Conservation (phyloP, 1,140 invertebrate genomes). For the Drosophila bipectinata region DNA sequence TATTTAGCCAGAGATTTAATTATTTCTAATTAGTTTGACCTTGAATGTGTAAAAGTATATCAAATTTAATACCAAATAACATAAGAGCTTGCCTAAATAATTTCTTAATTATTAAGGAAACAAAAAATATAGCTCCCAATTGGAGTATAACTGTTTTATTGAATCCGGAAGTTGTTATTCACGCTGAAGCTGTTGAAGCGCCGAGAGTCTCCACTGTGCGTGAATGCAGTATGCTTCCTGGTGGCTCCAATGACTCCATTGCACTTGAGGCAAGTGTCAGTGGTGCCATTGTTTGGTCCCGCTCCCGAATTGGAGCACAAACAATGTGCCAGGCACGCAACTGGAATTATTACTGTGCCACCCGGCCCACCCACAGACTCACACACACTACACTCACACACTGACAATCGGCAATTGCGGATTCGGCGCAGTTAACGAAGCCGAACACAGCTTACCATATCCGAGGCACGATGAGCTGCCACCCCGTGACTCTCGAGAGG, state of each 20-base stretch:
- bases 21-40: background rate
- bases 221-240: slow-evolving; percentile 53
- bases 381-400: slow-evolving; percentile 6
- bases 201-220: slow-evolving; percentile 47
- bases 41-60: background rate
- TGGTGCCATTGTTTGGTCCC: slow-evolving; percentile 55
- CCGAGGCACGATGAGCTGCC: slow-evolving; percentile 21
- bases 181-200: slow-evolving; percentile 37
- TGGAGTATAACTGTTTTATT: slow-evolving; percentile 17
- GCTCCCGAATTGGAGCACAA: slow-evolving; percentile 63
- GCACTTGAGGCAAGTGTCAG: slow-evolving; percentile 64
- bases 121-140: background rate
- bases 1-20: background rate
- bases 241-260: slow-evolving; percentile 41
- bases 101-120: background rate
- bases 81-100: background rate
- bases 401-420: slow-evolving; percentile 28
- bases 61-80: background rate
- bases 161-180: slow-evolving; percentile 72
- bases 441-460: slow-evolving; percentile 35
- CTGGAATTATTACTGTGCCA: slow-evolving; percentile 71
- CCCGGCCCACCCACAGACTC: slow-evolving; percentile 35
- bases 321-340: slow-evolving; percentile 49
- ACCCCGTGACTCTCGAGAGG: slow-evolving; percentile 23
- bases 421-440: slow-evolving; percentile 67